A percentile compares a stretch with the other conserved stretches of the same genome.
phyloP scores from a whole-genome alignment of 2,888 invertebrate genomes.

The Eulithis prunata region DNA sequence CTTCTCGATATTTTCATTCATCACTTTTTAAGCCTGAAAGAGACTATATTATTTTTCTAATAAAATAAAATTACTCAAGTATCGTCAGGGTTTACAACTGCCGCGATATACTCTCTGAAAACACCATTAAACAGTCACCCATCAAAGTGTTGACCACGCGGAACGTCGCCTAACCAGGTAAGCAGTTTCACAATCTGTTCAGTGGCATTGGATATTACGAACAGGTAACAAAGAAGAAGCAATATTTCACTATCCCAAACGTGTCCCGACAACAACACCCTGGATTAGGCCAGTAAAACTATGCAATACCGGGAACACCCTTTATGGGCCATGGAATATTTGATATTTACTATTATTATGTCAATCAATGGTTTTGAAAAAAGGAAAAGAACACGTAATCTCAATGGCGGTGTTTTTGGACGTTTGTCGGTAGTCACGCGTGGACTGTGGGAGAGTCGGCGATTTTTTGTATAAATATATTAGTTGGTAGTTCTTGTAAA shows the following conservation, averaged over 20 bases:
- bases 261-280: conserved; percentile 30
- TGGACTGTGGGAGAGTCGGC: conserved; percentile 15
- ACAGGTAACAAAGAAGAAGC: conserved; percentile 20
- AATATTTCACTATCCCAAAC: conserved; percentile 40
- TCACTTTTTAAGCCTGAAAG: too few species aligned
- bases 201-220: too few species aligned
- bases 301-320: conserved; percentile 37
- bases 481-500: too few species aligned
- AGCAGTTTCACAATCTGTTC: background rate
- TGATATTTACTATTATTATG: conserved; percentile 17
- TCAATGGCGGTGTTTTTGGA: conserved; percentile 37
- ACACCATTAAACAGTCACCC: too few species aligned
- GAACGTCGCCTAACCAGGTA: conserved; percentile 17
- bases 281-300: conserved; percentile 39
- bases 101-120: too few species aligned
- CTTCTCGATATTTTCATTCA: too few species aligned
- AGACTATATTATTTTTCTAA: too few species aligned
- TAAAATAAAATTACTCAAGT: too few species aligned
- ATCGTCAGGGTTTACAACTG: too few species aligned
- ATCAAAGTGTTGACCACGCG: too few species aligned
- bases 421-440: conserved; percentile 52
- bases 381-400: conserved; percentile 47
- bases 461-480: conserved; percentile 5
- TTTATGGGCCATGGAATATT: conserved; percentile 20
- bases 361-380: conserved; percentile 24